Conservation (phyloP, 2,113 vertebrate genomes). For the Plestiodon gilberti region DNA sequence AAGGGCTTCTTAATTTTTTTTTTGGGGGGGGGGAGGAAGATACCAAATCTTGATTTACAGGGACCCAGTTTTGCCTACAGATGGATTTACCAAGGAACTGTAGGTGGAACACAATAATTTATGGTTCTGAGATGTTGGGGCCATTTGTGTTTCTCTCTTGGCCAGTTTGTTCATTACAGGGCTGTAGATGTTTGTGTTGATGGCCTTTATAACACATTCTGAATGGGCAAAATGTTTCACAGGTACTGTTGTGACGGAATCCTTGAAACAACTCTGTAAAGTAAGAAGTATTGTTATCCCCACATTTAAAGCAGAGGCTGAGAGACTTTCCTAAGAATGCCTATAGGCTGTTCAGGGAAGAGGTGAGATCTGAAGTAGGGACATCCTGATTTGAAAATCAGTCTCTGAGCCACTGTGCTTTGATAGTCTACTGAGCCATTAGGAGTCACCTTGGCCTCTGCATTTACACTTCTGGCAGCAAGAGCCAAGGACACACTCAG, state of each 20-base stretch:
- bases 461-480: neutral
- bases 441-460: neutral
- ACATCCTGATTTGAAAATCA: no score
- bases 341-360: no score
- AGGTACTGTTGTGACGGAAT: no score
- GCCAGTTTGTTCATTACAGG: neutral
- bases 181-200: neutral
- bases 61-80: conserved; percentile 2
- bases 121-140: conserved; percentile 7
- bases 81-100: conserved; percentile 26
- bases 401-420: no score
- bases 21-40: neutral
- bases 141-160: neutral
- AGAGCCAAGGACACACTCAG: neutral
- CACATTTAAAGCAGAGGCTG: no score
- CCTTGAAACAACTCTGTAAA: no score
- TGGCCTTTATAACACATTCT: neutral
- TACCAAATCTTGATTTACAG: conserved; percentile 42
- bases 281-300: no score
- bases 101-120: neutral
- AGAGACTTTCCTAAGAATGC: no score
- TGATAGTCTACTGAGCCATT: neutral
- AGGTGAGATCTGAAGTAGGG: no score
- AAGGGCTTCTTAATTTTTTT: neutral
- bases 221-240: no score